Evolutionary conservation across 2,888 invertebrate species (phyloP).

Genomic region (Gortyna flavago): DNA sequence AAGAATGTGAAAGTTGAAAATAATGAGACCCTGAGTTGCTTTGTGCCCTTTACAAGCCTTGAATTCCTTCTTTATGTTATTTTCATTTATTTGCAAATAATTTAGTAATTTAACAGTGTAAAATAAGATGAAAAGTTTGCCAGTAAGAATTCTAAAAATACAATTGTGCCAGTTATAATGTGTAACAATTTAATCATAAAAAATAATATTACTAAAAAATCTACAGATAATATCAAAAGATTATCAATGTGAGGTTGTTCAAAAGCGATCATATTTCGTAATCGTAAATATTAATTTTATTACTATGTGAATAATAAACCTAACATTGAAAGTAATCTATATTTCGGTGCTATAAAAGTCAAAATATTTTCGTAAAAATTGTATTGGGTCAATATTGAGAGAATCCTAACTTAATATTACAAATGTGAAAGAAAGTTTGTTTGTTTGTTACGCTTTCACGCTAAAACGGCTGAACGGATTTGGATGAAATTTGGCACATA

Average conservation of each 20-base stretch:
- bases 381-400: background rate
- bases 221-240: constrained; percentile 19
- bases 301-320: background rate
- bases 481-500: too few species aligned
- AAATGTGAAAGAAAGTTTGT: too few species aligned
- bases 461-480: too few species aligned
- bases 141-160: background rate
- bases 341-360: background rate
- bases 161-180: background rate
- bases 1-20: background rate
- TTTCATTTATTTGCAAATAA: background rate
- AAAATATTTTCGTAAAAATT: background rate
- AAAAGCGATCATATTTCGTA: constrained; percentile 6
- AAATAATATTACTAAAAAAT: background rate
- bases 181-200: constrained; percentile 1
- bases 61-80: background rate
- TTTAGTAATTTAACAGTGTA: background rate
- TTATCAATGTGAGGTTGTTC: constrained; percentile 7
- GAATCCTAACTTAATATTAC: too few species aligned
- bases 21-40: background rate
- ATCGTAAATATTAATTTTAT: background rate
- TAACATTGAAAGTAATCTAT: background rate
- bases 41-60: background rate
- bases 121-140: background rate
- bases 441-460: too few species aligned